Conservation (phyloP, 2,797 vertebrate species). For the Tiaroga cobitis region DNA sequence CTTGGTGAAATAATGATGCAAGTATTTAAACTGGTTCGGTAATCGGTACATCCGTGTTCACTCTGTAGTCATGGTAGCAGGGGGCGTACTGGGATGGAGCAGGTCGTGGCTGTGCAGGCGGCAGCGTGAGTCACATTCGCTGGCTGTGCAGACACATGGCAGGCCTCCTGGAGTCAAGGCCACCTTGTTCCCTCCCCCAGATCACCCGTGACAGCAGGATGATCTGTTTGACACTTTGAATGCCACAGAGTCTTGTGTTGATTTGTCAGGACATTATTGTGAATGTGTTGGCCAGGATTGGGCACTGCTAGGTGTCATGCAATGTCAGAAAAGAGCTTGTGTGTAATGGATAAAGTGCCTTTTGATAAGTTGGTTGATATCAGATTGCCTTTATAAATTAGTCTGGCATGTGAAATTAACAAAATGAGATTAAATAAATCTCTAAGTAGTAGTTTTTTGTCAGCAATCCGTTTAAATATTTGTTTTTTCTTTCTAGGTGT, state of each 20-base stretch:
- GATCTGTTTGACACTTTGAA: constrained; percentile 39
- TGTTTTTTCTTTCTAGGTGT: constrained; percentile 81
- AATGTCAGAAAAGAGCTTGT: neutral
- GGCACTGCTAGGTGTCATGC: neutral
- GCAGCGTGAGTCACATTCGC: constrained; percentile 49
- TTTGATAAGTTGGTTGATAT: neutral
- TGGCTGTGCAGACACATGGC: constrained; percentile 22
- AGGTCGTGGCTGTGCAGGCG: constrained; percentile 23
- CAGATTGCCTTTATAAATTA: neutral
- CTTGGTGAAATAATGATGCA: neutral
- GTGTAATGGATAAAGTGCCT: neutral
- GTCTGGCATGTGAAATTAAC: neutral
- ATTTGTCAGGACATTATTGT: constrained; percentile 37
- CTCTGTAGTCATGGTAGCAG: constrained; percentile 12
- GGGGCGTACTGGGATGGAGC: neutral
- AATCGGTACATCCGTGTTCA: constrained; percentile 17
- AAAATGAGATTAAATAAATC: neutral
- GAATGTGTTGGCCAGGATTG: constrained; percentile 29
- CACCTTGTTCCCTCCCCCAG: constrained; percentile 21
- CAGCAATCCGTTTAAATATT: constrained; percentile 35
- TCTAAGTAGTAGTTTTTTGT: neutral
- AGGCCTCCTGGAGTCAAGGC: constrained; percentile 41
- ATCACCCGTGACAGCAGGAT: constrained; percentile 31
- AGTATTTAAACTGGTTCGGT: constrained; percentile 17
- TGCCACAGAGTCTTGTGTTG: constrained; percentile 11